Base-by-base conservation (phyloP, 2,113 vertebrate genomes). In the Hydrochoerus hydrochaeris region DNA sequence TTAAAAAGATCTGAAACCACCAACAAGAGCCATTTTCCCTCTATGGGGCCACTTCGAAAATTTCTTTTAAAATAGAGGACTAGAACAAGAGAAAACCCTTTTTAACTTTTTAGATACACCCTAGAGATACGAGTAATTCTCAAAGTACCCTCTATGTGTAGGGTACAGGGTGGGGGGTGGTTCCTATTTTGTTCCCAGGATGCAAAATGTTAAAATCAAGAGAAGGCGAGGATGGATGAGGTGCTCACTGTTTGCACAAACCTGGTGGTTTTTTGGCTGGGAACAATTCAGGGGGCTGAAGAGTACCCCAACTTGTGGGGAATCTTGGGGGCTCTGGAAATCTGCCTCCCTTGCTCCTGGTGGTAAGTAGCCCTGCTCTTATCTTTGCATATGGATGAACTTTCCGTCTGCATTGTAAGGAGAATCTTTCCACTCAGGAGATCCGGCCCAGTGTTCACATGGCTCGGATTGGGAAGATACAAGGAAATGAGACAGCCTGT, bases 401-500 rank as follows among this genome's bases (percentile, higher is more conserved):
- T 97, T 96, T 62, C 90, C 83, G 83, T 90, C 88, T 95, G 84
- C 85, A 95, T 98, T 91, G 97, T 91, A 98, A 95, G 30, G 85
- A 96, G 94, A 96, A 77, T 0, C 3, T 96, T 94, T 87, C 93
- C 35, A 41, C 0, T 32, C 92, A 95, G 90, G 91, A 92, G 97
- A 91, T 85, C 82, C 92, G 92, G 8, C 73, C 46, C 63, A 0
- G 22, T 35, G 65, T 92, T 88, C 91, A 38, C 49, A 12, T 13
- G 1, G 26, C 87, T 97, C 80, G 0, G 77, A 97, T 94, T 2
- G 0, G 0, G 94, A 97, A 97, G 94, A 95, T 92, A 91, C 82
- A 88, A 91, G 98, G 95, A 97, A 98, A 98, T 87, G 73, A 98
- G 98, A 98, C 97, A 98, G 94, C 92, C 97, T 98, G 97, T 97